Conservation (phyloP, 2,797 vertebrate genomes). For the Scolopax bukidnonensis region DNA sequence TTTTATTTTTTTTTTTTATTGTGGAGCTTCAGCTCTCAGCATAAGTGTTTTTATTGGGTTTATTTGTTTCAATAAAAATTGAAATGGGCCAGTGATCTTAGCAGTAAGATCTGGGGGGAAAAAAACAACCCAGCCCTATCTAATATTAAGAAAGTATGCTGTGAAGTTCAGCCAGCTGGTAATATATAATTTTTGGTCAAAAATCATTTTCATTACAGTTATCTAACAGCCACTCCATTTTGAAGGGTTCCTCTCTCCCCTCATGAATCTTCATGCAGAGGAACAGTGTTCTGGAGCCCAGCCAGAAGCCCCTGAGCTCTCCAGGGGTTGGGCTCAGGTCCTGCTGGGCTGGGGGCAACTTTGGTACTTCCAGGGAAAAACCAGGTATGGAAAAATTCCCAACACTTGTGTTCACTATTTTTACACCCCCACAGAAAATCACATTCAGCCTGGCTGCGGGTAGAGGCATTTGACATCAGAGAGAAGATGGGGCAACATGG, state of each 20-base stretch:
- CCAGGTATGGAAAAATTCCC: neutral
- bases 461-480: neutral
- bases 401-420: neutral
- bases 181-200: slow-evolving; percentile 64
- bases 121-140: slow-evolving; percentile 33
- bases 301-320: neutral
- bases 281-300: neutral
- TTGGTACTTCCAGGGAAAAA: neutral
- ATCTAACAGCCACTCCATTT: neutral
- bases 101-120: slow-evolving; percentile 20
- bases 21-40: slow-evolving; percentile 73
- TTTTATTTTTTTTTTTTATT: slow-evolving; percentile 71
- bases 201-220: slow-evolving; percentile 61
- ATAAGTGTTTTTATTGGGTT: slow-evolving; percentile 84
- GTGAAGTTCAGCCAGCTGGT: slow-evolving; percentile 31
- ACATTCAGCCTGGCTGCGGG: neutral
- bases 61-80: slow-evolving; percentile 87
- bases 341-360: neutral
- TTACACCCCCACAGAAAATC: neutral
- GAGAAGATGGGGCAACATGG: neutral
- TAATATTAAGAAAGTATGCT: slow-evolving; percentile 56
- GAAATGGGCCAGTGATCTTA: slow-evolving; percentile 78
- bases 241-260: neutral
- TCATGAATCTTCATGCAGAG: neutral
- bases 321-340: rapidly evolving